Base-by-base conservation (phyloP, 37 sponge, comb jelly and placozoan genomes). In the Chondrosia reniformis region DNA sequence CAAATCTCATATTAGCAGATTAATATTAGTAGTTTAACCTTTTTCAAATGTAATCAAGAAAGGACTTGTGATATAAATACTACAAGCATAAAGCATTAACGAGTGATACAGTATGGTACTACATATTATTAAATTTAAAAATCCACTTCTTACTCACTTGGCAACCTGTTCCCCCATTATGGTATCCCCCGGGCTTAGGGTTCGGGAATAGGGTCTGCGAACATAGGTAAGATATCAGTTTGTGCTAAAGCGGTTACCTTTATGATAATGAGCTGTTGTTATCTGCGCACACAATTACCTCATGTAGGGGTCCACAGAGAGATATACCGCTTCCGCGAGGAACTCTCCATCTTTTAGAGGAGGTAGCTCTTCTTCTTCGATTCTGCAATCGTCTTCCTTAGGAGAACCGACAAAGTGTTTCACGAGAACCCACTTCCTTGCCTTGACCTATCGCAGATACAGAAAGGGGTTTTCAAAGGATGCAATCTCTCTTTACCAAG, bases 241-340 rank as follows among this genome's bases (percentile, higher is more conserved):
- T 10, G 10, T 19, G 15, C 10, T 49, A 19, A 49, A 49, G 15
- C 52, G 52, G 52, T 49, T 10, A 49, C 52, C n/a, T n/a, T n/a
- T n/a, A n/a, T n/a, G n/a, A n/a, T n/a, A n/a, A n/a, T 49, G 52
- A 49, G 15, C 15, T 49, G 52, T 19, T 19, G 15, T 15, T 19
- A 49, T 10, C 15, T 49, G 10, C 10, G 15, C 28, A 5, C n/a
- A 59, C n/a, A 59, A 74, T 39, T 22, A 93, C 94, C 94, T 87
- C 94, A 94, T 94, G 88, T 94, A 94, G 21, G 94, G 94, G 80
- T 94, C 94, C 30, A 94, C 94, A 41, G 88, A 79, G n/a, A 87
- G 66, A 83, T 89, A 94, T 30, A 67, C 58, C 8, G 88, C 83
- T 45, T 94, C 82, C 34, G 67, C 74, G 10, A 94, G 79, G 52